phyloP scores from a whole-genome alignment of 2,888 invertebrate species.

The Agrypnus murinus region DNA sequence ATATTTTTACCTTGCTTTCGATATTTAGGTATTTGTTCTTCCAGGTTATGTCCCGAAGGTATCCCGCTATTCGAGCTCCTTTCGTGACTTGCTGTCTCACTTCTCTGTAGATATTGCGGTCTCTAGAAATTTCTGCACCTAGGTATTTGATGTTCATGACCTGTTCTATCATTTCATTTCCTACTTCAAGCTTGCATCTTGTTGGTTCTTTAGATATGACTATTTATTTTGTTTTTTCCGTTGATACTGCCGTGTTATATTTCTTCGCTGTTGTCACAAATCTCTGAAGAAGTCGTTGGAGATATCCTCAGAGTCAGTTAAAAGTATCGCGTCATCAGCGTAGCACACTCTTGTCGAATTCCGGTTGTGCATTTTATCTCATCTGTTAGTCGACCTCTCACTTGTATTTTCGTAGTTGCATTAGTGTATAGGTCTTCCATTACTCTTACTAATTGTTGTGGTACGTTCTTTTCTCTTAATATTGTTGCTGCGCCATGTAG shows the following conservation, averaged over 20 bases:
- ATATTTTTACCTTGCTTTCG: neutral
- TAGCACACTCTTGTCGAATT: slow-evolving; percentile 5
- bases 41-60: neutral
- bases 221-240: neutral
- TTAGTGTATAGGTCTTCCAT: neutral
- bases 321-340: neutral
- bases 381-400: neutral
- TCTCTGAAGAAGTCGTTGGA: neutral
- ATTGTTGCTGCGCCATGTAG: neutral
- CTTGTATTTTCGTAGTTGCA: neutral
- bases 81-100: neutral
- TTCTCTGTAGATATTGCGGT: slow-evolving; percentile 3
- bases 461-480: too few relatives aligned
- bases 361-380: neutral
- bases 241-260: slow-evolving; percentile 3
- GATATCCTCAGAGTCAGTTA: neutral
- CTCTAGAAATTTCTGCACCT: neutral
- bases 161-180: too few relatives aligned
- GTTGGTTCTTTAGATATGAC: slow-evolving; percentile 3
- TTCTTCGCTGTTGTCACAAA: slow-evolving; percentile 1
- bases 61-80: neutral
- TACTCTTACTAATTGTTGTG: neutral
- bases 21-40: neutral
- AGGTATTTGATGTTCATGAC: neutral
- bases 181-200: neutral